phyloP scores from a whole-genome alignment of 2,113 vertebrate genomes.

The Clarias magur region DNA sequence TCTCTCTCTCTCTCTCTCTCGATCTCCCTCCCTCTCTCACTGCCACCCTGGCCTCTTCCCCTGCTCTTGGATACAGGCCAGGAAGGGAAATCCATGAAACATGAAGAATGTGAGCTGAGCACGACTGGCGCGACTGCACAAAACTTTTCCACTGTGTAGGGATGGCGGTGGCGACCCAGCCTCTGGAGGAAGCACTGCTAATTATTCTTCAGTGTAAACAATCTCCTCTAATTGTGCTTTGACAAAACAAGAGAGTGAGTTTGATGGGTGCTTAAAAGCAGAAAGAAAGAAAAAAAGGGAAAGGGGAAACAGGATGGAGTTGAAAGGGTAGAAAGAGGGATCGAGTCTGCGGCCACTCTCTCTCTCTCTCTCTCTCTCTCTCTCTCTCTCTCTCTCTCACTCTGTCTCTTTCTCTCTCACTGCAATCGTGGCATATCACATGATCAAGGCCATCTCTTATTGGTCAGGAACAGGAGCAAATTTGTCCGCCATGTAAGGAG shows the following conservation, averaged over 20 bases:
- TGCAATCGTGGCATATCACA: constrained; percentile 86
- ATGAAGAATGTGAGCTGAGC: constrained; percentile 85
- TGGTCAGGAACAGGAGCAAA: constrained; percentile 79
- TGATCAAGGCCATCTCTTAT: constrained; percentile 76
- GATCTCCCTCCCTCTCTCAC: constrained; percentile 33
- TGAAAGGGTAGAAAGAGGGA: constrained; percentile 60
- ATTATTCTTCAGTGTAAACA: constrained; percentile 37
- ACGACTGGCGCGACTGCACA: constrained; percentile 77
- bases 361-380: constrained; percentile 1
- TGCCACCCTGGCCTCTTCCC: constrained; percentile 51
- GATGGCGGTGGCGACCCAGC: constrained; percentile 68
- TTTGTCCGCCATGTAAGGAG: constrained; percentile 89
- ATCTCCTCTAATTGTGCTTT: constrained; percentile 36
- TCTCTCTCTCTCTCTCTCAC: not conserved
- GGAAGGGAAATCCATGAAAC: constrained; percentile 92
- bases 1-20: constrained; percentile 31
- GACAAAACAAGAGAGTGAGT: constrained; percentile 40
- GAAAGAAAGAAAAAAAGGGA: constrained; percentile 47
- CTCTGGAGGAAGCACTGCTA: constrained; percentile 57
- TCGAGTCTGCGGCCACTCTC: constrained; percentile 71
- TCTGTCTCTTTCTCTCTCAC: constrained; percentile 1
- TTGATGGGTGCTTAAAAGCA: constrained; percentile 41
- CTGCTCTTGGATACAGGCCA: constrained; percentile 81
- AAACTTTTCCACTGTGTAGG: constrained; percentile 67
- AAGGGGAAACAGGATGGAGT: constrained; percentile 51